phyloP scores from a whole-genome alignment of 2,113 vertebrate species.

The Mastomys natalensis region DNA sequence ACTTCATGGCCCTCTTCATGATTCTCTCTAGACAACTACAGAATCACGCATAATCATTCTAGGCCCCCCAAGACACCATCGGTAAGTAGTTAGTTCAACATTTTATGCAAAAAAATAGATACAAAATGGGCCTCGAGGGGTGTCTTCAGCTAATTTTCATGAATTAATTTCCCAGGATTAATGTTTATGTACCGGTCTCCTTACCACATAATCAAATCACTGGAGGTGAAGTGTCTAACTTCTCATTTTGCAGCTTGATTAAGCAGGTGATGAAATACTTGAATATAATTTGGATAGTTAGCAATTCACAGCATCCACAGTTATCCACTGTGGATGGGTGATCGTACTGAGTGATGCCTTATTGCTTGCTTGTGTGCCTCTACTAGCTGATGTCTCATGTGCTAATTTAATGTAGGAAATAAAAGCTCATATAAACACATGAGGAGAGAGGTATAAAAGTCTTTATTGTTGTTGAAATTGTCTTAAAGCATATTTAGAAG shows the following conservation, averaged over 20 bases:
- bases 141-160: slow-evolving; percentile 86
- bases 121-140: slow-evolving; percentile 83
- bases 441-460: not conserved
- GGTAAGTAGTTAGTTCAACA: slow-evolving; percentile 80
- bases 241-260: slow-evolving; percentile 87
- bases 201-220: slow-evolving; percentile 86
- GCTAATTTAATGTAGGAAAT: slow-evolving; percentile 11
- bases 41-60: slow-evolving; percentile 74
- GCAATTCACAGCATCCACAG: slow-evolving; percentile 74
- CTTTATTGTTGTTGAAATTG: not conserved
- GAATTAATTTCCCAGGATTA: slow-evolving; percentile 88
- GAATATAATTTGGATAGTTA: slow-evolving; percentile 86
- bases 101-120: slow-evolving; percentile 86
- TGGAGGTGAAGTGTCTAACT: slow-evolving; percentile 86
- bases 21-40: slow-evolving; percentile 61
- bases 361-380: not conserved
- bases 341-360: not conserved
- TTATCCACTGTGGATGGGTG: slow-evolving; percentile 63
- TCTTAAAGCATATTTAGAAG: not conserved
- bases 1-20: slow-evolving; percentile 60
- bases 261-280: slow-evolving; percentile 88
- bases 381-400: not conserved
- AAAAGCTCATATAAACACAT: slow-evolving; percentile 29
- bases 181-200: slow-evolving; percentile 86
- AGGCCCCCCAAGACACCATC: slow-evolving; percentile 42